Percentiles rank a stretch among this genome's conserved stretches.
Conservation (phyloP, 2,797 vertebrate genomes). For the Microtus californicus region DNA sequence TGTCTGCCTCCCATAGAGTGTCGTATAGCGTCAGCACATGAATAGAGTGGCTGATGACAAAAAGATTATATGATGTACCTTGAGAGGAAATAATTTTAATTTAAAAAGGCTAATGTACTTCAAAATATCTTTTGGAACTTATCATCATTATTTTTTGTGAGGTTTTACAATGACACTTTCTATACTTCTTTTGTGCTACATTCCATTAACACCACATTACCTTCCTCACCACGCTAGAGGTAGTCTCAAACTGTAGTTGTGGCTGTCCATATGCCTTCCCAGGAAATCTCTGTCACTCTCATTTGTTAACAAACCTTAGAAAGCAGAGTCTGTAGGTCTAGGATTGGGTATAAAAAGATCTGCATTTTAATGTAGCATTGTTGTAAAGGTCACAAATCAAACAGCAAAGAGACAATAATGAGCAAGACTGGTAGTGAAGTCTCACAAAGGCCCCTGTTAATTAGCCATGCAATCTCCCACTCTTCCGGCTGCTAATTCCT, state of each 20-base stretch:
- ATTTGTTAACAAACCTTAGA: neutral
- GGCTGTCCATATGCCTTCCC: neutral
- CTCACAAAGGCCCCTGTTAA: neutral
- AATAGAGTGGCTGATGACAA: neutral
- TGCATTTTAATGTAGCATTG: neutral
- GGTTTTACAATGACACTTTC: neutral
- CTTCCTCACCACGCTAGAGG: neutral
- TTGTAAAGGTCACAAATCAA: neutral
- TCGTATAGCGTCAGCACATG: neutral
- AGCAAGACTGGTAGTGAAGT: neutral
- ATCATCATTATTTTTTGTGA: neutral
- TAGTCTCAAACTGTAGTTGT: neutral
- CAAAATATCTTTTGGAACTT: neutral
- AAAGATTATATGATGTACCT: neutral
- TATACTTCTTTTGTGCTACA: neutral
- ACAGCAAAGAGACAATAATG: neutral
- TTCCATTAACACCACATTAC: neutral
- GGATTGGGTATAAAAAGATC: neutral
- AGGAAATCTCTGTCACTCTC: neutral
- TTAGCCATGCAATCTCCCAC: neutral
- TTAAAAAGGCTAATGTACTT: neutral
- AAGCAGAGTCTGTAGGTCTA: neutral
- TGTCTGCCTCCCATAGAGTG: neutral
- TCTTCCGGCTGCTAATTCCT: constrained; percentile 3
- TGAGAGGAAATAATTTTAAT: neutral